These are phyloP conservation scores for Holocentrus rufus DNA, from an alignment of 2,797 vertebrate species.

Conservation along the genomic window DNA sequence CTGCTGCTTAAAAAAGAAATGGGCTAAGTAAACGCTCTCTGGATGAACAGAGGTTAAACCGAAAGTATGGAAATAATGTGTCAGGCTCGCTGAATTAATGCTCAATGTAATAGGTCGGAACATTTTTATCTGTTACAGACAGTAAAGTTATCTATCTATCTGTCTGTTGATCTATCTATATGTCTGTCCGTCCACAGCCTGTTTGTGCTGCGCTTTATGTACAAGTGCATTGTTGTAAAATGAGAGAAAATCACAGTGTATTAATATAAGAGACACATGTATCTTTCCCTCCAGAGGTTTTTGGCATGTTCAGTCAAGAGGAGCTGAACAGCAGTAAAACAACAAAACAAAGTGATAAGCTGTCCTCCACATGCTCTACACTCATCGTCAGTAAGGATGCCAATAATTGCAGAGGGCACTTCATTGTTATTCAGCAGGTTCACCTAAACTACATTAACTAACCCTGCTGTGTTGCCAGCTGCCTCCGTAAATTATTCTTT, in stretches of 20 bases:
- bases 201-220: not conserved
- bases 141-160: no score
- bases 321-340: not conserved
- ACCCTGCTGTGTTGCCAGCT: not conserved
- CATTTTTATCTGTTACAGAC: no score
- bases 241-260: not conserved
- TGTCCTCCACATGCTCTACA: no score
- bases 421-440: not conserved
- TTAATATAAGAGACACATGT: not conserved
- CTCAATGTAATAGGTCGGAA: not conserved
- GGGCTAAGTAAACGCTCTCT: slow-evolving; percentile 3
- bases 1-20: not conserved
- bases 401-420: not conserved
- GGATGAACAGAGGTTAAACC: slow-evolving; percentile 22
- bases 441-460: not conserved
- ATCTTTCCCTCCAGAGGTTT: not conserved
- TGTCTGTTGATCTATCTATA: no score
- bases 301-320: not conserved
- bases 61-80: not conserved
- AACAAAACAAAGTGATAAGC: not conserved
- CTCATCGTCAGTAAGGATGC: not conserved
- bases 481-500: slow-evolving; percentile 1
- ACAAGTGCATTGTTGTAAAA: not conserved
- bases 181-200: no score
- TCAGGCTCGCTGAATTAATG: no score